Evolutionary conservation across 2,113 vertebrate genomes (phyloP), one percentile per base, ranked within the genome.

Genomic region (Trochalopteron elliotii): DNA sequence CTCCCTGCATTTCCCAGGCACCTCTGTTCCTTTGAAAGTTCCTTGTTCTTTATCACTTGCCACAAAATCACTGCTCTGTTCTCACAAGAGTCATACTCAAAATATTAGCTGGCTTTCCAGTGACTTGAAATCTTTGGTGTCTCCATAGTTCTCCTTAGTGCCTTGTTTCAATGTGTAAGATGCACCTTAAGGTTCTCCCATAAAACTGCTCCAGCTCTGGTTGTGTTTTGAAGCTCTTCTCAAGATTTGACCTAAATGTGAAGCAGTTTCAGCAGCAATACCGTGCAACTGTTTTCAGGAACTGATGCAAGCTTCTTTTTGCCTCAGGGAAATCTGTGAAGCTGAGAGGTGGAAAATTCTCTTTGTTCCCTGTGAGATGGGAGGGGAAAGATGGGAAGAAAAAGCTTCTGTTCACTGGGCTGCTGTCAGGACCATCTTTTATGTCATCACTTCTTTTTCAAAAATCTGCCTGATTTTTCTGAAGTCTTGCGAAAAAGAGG

Each of bases 211-310:
- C 61, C 69, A 63, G 71, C 47, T 77, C 49, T 78, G 47, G 11
- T 33, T 83, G 44, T 8, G 3, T 83, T 79, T 75, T 80, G 60
- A 83, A 76, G 35, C 49, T 49, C 31, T 69, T 72, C 60, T 45
- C 50, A 55, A 61, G 87, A 57, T 91, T 50, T 96, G 92, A 83
- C 83, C 94, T 89, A 84, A 53, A 84, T 90, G n/a, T 84, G 69
- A 76, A 84, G 72, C 83, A 83, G 49, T 78, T 83, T 64, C 72
- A 71, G 60, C 60, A 86, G 80, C 52, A 45, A 24, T 81, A 18
- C 44, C 75, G 8, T 74, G 64, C 52, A 60, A 53, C 61, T 94
- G 22, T 96, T 92, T 92, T 81, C 85, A 87, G 87, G 65, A 77
- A 31, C 53, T 76, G 88, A 84, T 86, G 86, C 55, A 85, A 83